These are phyloP conservation scores for Gambelia wislizenii DNA, from an alignment of 2,797 vertebrate genomes.

Conservation along the genomic window DNA sequence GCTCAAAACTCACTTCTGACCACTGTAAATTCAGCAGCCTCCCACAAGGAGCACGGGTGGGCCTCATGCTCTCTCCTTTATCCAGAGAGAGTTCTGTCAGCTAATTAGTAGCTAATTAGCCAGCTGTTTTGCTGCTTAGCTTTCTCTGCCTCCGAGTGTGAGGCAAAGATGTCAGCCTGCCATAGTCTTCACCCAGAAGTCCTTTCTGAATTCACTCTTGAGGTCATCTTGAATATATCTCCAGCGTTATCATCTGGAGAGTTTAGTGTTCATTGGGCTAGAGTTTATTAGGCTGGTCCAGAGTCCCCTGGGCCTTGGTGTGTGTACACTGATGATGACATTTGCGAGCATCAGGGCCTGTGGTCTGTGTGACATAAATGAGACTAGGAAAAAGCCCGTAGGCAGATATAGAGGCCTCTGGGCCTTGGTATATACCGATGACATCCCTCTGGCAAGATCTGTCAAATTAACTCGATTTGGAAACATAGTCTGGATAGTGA, in stretches of 20 bases:
- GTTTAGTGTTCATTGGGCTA: not conserved
- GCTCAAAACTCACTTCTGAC: too few species aligned
- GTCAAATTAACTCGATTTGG: not conserved
- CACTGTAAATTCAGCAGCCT: too few species aligned
- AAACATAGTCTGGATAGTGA: not conserved
- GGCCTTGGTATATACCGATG: not conserved
- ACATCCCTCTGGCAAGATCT: too few species aligned
- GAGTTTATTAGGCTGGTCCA: not conserved
- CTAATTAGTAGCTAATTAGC: too few species aligned
- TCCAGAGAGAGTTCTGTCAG: too few species aligned
- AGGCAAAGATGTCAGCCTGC: too few species aligned
- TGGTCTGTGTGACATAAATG: not conserved
- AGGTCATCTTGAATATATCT: not conserved
- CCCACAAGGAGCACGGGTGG: too few species aligned
- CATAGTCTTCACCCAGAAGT: too few species aligned
- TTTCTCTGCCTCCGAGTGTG: too few species aligned
- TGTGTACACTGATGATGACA: not conserved
- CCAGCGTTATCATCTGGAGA: too few species aligned
- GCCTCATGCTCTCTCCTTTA: too few species aligned
- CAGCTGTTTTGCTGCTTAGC: too few species aligned
- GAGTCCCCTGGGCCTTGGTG: not conserved
- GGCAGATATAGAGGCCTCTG: not conserved
- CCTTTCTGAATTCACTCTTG: not conserved
- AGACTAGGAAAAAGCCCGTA: not conserved
- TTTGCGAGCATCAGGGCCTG: not conserved